These are phyloP conservation scores for Acanthaster planci DNA, from an alignment of 35 echinoderm and acorn worm genomes.

Conservation along the genomic window DNA sequence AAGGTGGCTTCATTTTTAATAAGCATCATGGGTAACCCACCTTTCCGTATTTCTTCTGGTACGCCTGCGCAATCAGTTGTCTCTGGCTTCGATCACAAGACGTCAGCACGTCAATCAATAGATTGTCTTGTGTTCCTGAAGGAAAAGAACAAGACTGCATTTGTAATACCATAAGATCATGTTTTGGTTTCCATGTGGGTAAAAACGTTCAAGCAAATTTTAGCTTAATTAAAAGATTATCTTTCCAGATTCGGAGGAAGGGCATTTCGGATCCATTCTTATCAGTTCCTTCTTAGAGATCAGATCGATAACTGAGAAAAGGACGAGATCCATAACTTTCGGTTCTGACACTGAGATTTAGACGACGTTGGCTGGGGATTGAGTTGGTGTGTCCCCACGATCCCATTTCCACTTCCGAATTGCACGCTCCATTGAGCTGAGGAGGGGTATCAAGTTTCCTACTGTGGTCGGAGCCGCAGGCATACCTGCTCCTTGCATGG, in stretches of 20 bases:
- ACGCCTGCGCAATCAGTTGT: conserved; percentile 37
- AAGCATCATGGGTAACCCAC: conserved; percentile 3
- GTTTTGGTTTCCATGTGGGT: too few species aligned
- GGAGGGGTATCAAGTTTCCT: too few species aligned
- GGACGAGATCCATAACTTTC: neutral
- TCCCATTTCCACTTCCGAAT: too few species aligned
- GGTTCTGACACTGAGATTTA: neutral
- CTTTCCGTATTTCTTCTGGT: conserved; percentile 41
- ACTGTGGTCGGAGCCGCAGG: too few species aligned
- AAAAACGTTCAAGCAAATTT: too few species aligned
- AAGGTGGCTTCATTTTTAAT: neutral
- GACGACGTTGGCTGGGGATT: neutral
- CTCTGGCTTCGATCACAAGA: conserved; percentile 17
- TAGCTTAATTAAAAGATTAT: too few species aligned
- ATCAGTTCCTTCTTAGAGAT: too few species aligned
- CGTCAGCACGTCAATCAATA: conserved; percentile 31
- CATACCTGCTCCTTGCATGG: conserved; percentile 47
- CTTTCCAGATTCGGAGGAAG: too few species aligned
- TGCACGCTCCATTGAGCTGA: too few species aligned
- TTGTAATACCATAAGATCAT: too few species aligned
- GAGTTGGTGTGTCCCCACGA: neutral
- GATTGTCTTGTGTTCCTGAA: conserved; percentile 44
- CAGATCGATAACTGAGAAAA: neutral
- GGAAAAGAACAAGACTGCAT: neutral
- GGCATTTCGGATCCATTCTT: too few species aligned